Conservation (phyloP, 2,888 invertebrate genomes). For the Spilosoma lubricipeda region DNA sequence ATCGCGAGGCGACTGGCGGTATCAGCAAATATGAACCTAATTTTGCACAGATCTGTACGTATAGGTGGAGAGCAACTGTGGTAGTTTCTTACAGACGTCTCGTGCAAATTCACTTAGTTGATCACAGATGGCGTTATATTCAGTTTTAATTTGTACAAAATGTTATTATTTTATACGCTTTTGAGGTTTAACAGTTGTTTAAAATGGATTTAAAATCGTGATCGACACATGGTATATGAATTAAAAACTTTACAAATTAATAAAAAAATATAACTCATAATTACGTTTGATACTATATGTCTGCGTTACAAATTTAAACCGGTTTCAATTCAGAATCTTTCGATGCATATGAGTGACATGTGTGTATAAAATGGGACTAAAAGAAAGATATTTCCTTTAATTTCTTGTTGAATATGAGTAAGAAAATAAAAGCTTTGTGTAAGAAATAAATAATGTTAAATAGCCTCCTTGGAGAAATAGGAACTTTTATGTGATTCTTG, state of each 20-base stretch:
- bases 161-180: neutral
- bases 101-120: constrained; percentile 42
- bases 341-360: too few species aligned
- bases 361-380: neutral
- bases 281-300: too few species aligned
- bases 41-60: constrained; percentile 66
- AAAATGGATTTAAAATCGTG: too few species aligned
- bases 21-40: constrained; percentile 74
- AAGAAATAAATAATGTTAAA: neutral
- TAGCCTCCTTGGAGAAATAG: neutral
- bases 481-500: neutral
- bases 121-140: constrained; percentile 59
- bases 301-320: too few species aligned
- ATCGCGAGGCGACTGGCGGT: constrained; percentile 71
- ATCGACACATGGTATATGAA: too few species aligned
- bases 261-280: too few species aligned
- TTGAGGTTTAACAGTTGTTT: too few species aligned
- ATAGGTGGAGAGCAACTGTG: constrained; percentile 50
- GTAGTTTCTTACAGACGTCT: constrained; percentile 59
- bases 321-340: too few species aligned
- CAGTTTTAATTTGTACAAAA: constrained; percentile 20
- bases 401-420: neutral
- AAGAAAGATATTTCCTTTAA: neutral
- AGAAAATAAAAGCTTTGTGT: neutral
- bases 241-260: too few species aligned